Conservation (phyloP, 2,113 vertebrate species). For the Arizona elegans region DNA sequence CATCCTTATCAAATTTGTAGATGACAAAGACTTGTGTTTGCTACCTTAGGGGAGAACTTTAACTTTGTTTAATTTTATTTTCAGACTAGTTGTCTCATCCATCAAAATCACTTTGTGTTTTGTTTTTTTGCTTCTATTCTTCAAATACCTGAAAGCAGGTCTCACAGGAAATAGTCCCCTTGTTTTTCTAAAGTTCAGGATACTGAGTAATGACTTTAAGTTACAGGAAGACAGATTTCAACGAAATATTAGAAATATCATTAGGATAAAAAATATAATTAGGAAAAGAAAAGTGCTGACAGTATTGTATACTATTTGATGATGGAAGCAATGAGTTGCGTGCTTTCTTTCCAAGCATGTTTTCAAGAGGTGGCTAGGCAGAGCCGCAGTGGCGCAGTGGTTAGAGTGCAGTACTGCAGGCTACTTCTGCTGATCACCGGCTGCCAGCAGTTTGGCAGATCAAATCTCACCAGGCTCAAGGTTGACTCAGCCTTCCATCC, state of each 20-base stretch:
- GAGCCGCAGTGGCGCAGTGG: too few species aligned
- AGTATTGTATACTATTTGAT: not conserved
- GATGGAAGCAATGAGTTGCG: not conserved
- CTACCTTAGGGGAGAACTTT: not conserved
- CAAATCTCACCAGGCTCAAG: too few species aligned
- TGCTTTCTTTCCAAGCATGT: not conserved
- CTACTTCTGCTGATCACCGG: too few species aligned
- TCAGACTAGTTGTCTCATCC: not conserved
- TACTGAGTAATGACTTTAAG: not conserved
- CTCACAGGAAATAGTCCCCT: not conserved
- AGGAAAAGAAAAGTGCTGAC: not conserved
- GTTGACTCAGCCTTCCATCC: too few species aligned
- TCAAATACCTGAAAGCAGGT: not conserved
- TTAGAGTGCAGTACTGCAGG: too few species aligned
- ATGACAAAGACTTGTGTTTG: not conserved
- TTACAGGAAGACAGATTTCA: not conserved
- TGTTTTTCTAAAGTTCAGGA: not conserved
- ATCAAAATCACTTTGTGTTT: not conserved
- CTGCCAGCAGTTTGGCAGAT: too few species aligned
- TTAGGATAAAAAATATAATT: not conserved
- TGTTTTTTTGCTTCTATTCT: not conserved
- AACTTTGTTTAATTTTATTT: not conserved
- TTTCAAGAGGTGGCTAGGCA: not conserved
- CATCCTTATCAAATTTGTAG: not conserved
- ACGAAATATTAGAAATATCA: not conserved